These are phyloP conservation scores for Hozukius guyotensis DNA, from an alignment of 2,797 vertebrate genomes.

Conservation along the genomic window DNA sequence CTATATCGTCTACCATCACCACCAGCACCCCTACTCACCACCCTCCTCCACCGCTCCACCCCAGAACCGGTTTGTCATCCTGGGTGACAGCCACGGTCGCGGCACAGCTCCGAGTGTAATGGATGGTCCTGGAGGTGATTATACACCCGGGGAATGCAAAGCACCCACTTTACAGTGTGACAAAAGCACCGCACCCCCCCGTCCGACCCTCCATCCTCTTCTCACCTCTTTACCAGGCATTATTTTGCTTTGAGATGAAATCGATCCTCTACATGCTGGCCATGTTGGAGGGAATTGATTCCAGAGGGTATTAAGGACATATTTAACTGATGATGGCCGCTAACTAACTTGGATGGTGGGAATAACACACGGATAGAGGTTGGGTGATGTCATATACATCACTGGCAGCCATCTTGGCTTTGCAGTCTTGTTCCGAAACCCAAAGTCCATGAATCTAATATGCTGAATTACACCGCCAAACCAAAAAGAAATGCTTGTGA, in stretches of 20 bases:
- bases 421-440: not conserved
- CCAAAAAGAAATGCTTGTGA: not conserved
- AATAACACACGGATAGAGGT: slow-evolving; percentile 3
- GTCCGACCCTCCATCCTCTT: slow-evolving; percentile 6
- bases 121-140: slow-evolving; percentile 68
- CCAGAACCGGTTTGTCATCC: slow-evolving; percentile 52
- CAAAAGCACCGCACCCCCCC: slow-evolving; percentile 33
- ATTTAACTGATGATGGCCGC: slow-evolving; percentile 56
- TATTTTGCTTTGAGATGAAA: slow-evolving; percentile 71
- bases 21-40: not conserved
- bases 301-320: slow-evolving; percentile 62
- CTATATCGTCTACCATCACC: not conserved
- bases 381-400: not conserved
- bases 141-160: slow-evolving; percentile 74
- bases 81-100: slow-evolving; percentile 57
- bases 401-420: slow-evolving; percentile 27
- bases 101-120: slow-evolving; percentile 56
- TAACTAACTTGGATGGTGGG: slow-evolving; percentile 42
- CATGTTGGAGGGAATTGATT: slow-evolving; percentile 69
- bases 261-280: slow-evolving; percentile 63
- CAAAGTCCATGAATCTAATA: not conserved
- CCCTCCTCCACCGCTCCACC: not conserved
- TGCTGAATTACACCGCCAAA: not conserved
- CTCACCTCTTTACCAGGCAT: slow-evolving; percentile 53
- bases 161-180: slow-evolving; percentile 69